Evolutionary conservation across 2,888 invertebrate species (phyloP), one percentile per base, ranked within the genome.

Genomic region (Eilema caniola): DNA sequence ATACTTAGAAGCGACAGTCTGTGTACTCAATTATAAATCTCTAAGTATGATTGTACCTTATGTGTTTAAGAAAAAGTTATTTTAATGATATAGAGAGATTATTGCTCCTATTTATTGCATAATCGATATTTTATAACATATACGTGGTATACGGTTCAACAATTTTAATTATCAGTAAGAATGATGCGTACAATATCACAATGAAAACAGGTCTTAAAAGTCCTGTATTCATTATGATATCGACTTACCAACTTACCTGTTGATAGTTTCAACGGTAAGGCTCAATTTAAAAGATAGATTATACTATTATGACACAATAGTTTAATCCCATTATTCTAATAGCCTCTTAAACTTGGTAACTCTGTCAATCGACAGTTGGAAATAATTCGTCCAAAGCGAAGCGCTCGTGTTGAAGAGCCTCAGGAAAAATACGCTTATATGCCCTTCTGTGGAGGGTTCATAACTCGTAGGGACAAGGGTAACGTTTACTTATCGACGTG

Each of bases 401-500:
- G 72, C 75, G 74, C 63, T 82, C 73, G 74, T 73, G 79, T 80
- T 75, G 77, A 75, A 82, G 82, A 79, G 82, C 77, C 82, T 74
- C 76, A 62, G 82, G 79, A 86, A 89, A 90, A 90, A 90, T 89
- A 90, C 86, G 86, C 84, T 86, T 87, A 85, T 86, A 80, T 86
- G 83, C 86, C 85, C 86, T 87, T 84, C 83, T 79, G 73, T 80
- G 74, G 86, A 89, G 90, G 90, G 91, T 90, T 89, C 89, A 90
- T 90, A 92, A 90, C 89, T 93, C 88, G 86, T 74, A 81, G 86
- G 86, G 90, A 92, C 92, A 90, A 88, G 91, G 91, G 92, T 90
- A 91, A 90, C 92, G 91, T 93, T 93, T 93, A 92, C 93, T 93
- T 93, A 93, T 93, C 92, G 93, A 90, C 89, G 90, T 88, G 91